Base-by-base conservation (phyloP, 2,797 vertebrate species). In the Ptychadena robeensis region DNA sequence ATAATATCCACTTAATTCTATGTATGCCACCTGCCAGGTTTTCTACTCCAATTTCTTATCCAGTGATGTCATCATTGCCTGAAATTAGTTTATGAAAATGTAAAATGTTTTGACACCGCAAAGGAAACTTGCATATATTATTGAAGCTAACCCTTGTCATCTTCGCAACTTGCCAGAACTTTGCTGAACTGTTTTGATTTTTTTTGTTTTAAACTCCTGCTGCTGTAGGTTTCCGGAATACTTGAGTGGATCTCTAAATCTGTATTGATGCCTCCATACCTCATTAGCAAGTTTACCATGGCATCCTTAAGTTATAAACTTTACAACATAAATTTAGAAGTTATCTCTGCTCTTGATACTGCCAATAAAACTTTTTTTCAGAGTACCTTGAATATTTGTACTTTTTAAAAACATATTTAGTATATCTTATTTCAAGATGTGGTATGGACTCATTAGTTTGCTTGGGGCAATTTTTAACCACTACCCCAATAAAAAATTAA, bases 281-380 rank as follows among this genome's bases (percentile, higher is more conserved):
- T 81, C 59, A 73, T 81, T 81, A 81, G 79, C 79, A 73, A 81
- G 63, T 81, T 81, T 81, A 81, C 73, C 14, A 70, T 34, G 28
- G 61, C 38, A 61, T 73, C 66, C 59, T 73, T 73, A 81, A 65
- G 70, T 81, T 81, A 65, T 81, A 73, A 81, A 81, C 28, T 81
- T 73, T 65, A 73, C 65, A 31, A 64, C 73, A 37, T 80, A 34
- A 81, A 66, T 61, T 73, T 73, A 73, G 38, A 66, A 73, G 65
- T 81, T 81, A 81, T 81, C 79, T 65, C 38, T 28, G 15, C 70
- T 81, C 59, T 81, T 81, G 73, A 81, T 66, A 65, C 28, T 37
- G 61, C 61, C 70, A 81, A 48, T 81, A 72, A 80, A 73, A 64
- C 11, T 44, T 53, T 67, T 25, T 61, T 34, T 18, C 12, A 27